A percentile compares a stretch with the other conserved stretches of the same genome.
These are phyloP conservation scores for Antheraea pernyi DNA, from an alignment of 1,140 invertebrate species.

Conservation along the genomic window DNA sequence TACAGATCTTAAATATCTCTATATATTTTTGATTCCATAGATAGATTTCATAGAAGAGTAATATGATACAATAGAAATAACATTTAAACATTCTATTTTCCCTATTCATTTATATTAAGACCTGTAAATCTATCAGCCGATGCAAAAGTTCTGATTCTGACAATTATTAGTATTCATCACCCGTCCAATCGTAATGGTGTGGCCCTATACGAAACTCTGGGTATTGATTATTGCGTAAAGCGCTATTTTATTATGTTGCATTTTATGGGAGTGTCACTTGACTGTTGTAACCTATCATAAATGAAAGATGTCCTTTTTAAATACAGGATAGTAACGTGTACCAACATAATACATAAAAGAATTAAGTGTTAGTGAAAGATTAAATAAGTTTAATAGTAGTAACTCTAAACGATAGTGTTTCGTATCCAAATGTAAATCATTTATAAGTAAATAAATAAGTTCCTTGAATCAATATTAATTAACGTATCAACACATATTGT, in stretches of 20 bases:
- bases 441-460: no score
- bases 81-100: no score
- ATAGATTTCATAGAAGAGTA: no score
- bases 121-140: not conserved
- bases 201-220: slow-evolving; percentile 31
- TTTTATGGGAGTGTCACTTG: slow-evolving; percentile 49
- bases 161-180: slow-evolving; percentile 38
- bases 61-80: no score
- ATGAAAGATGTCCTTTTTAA: not conserved
- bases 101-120: not conserved
- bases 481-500: no score
- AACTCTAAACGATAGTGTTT: no score
- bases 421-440: no score
- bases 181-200: slow-evolving; percentile 36
- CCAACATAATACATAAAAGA: not conserved
- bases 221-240: slow-evolving; percentile 60
- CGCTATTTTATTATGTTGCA: slow-evolving; percentile 51
- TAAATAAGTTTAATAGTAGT: no score
- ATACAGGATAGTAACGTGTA: not conserved
- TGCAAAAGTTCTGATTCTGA: not conserved
- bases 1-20: no score
- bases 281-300: slow-evolving; percentile 1
- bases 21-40: no score
- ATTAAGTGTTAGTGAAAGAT: not conserved
- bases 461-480: no score